Conservation (phyloP, 2,888 invertebrate species). For the Eubasilissa splendida region DNA sequence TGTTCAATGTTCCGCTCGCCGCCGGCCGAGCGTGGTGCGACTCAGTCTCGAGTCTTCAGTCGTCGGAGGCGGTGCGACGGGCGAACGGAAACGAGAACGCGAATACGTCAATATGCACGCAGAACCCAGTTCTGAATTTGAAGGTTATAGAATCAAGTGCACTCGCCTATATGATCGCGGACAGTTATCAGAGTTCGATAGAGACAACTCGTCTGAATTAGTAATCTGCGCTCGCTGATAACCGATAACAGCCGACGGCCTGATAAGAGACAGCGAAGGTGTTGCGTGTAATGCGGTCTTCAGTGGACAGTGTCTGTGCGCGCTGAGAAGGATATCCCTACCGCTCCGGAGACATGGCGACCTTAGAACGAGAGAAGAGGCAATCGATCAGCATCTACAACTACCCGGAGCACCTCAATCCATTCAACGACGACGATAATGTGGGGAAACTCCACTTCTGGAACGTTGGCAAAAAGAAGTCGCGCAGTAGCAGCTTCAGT, state of each 20-base stretch:
- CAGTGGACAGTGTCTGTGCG: slow-evolving; percentile 12
- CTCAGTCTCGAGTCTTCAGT: not conserved
- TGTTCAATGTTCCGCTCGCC: not conserved
- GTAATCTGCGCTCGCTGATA: slow-evolving; percentile 3
- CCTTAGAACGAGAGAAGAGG: slow-evolving; percentile 31
- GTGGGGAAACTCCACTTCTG: slow-evolving; percentile 77
- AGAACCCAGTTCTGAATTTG: not conserved
- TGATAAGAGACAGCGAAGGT: slow-evolving; percentile 28
- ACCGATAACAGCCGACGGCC: not conserved
- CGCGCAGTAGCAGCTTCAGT: slow-evolving; percentile 76
- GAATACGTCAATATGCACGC: not conserved
- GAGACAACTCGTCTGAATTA: slow-evolving; percentile 24
- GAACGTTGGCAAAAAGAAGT: slow-evolving; percentile 72
- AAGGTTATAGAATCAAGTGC: slow-evolving; percentile 11
- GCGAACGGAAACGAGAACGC: not conserved
- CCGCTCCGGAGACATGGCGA: slow-evolving; percentile 19
- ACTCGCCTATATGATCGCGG: not conserved
- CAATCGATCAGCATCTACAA: slow-evolving; percentile 73
- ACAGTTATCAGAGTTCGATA: slow-evolving; percentile 29
- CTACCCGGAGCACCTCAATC: slow-evolving; percentile 85
- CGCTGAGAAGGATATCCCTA: not conserved
- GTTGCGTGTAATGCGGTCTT: slow-evolving; percentile 14
- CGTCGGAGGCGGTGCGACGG: not conserved
- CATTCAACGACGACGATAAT: slow-evolving; percentile 80
- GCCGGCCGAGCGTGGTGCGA: not conserved